Base-by-base conservation (phyloP, 1,140 invertebrate species). In the Bombus terrestris region DNA sequence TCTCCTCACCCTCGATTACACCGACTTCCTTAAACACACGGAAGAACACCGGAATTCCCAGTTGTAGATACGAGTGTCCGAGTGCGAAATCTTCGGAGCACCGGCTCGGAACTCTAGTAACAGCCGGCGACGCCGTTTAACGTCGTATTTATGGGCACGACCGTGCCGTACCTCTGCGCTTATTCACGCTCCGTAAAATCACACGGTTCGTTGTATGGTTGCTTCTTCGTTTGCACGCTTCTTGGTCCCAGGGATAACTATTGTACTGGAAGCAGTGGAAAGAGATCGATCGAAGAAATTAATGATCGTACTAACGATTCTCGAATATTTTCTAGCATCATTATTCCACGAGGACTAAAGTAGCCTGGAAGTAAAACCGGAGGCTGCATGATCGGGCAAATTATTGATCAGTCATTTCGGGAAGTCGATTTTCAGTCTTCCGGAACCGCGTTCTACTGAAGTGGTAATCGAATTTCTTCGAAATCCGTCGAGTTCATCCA, bases 181-280 rank as follows among this genome's bases (percentile, higher is more conserved):
- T 76, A 73, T 90, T 89, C 88, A 89, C 88, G 88, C 80, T 89
- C 81, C 87, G 88, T 74, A 74, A 89, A 89, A 68, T 89, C 84
- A 83, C 59, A 66, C 69, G 68, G 83, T 79, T 78, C 77, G 78
- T 78, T 80, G 64, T 87, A 78, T 66, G 81, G 62, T 64, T 64
- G 69, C 81, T 71, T 41, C 78, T 89, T 80, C 53, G 66, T 28
- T 53, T 57, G 39, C 53, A 59, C 39, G 75, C 57, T 76, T 35
- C 83, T 64, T 53, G 66, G 53, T 79, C 75, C 75, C n/a, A 28
- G 5, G 35, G 15, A 77, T 41, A 53, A 53, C 47, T 53, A 53
- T 22, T 53, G 47, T 53, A 53, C 47, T 53, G 18, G 73, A 74
- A 9, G 9, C 4, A 13, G 13, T 3, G 2, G 35, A 9, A 15